Evolutionary conservation across 2,888 invertebrate species (phyloP).

Genomic region (Brassicogethes aeneus): DNA sequence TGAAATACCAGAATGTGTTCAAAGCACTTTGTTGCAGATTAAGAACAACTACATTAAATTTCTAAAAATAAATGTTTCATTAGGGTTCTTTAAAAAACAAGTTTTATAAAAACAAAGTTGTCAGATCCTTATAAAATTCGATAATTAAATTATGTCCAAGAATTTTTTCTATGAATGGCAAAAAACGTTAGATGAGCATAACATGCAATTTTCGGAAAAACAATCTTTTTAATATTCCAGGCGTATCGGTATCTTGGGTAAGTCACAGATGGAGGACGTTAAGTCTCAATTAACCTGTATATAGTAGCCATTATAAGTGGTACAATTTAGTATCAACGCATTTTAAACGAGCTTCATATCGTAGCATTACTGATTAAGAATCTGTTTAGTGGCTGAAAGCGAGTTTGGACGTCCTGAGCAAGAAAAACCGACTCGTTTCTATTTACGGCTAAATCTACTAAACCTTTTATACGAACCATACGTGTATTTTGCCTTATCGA

Average conservation of each 20-base stretch:
- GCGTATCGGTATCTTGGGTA: neutral
- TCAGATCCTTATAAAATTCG: no score
- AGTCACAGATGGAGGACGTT: neutral
- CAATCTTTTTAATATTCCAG: neutral
- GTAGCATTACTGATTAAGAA: neutral
- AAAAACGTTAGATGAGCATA: no score
- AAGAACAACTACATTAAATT: no score
- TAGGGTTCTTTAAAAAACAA: no score
- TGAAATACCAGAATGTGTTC: no score
- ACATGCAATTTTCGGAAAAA: no score
- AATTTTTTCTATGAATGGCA: no score
- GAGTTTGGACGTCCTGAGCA: neutral
- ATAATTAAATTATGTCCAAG: no score
- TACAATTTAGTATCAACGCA: neutral
- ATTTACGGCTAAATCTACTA: slow-evolving; percentile 18
- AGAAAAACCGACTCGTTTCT: slow-evolving; percentile 12
- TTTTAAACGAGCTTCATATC: neutral
- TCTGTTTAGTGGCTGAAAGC: neutral
- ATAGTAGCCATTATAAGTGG: slow-evolving; percentile 1
- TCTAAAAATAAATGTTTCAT: no score
- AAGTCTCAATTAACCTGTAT: slow-evolving; percentile 1
- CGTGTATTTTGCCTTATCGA: slow-evolving; percentile 23
- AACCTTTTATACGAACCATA: slow-evolving; percentile 18
- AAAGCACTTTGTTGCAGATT: no score
- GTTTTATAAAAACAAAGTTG: no score